Base-by-base conservation (phyloP, 1,140 invertebrate genomes). In the Pseudoatta argentina region DNA sequence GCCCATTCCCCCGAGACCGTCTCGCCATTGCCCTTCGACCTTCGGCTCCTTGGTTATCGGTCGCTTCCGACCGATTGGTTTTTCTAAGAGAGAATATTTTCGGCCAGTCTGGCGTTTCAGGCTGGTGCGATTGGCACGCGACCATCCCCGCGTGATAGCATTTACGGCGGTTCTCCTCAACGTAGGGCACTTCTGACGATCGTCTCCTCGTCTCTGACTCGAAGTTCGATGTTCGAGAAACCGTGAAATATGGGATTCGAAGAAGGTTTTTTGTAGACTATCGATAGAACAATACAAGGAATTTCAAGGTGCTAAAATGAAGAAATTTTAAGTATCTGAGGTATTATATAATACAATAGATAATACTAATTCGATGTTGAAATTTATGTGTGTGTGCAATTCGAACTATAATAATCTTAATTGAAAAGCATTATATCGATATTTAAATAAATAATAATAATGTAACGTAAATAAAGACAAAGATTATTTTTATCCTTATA, bases 11-110 rank as follows among this genome's bases (percentile, higher is more conserved):
- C 16, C 66, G 66, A 34, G 34, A 44, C 73, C 30, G 8, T 76
- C 27, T 34, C 55, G 73, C 34, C 55, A n/a, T 76, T 76, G 73
- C 73, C 73, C 73, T 76, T 76, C 73, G 73, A 76, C 73, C 73
- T 76, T 76, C 55, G 73, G 69, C 44, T 72, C 69, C 44, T 27
- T 21, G 34, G 55, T 39, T 76, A 83, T 83, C 81, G 71, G 57
- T 55, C 34, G 27, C 73, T 83, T 83, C 81, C 81, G 55, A 12
- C 5, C 71, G 81, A 75, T 83, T 83, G 59, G n/a, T 76, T 83
- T 83, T 83, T 83, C 39, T 48, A 55, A 75, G 81, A 61, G 34
- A 76, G 57, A 75, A 73, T 75, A 76, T 61, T 53, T 79, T 67
- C 16, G 59, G 61, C 34, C 34, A 76, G 73, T 53, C 21, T 76